These are phyloP conservation scores for Syndactyla subalaris DNA, from an alignment of 2,797 vertebrate species.

Conservation along the genomic window DNA sequence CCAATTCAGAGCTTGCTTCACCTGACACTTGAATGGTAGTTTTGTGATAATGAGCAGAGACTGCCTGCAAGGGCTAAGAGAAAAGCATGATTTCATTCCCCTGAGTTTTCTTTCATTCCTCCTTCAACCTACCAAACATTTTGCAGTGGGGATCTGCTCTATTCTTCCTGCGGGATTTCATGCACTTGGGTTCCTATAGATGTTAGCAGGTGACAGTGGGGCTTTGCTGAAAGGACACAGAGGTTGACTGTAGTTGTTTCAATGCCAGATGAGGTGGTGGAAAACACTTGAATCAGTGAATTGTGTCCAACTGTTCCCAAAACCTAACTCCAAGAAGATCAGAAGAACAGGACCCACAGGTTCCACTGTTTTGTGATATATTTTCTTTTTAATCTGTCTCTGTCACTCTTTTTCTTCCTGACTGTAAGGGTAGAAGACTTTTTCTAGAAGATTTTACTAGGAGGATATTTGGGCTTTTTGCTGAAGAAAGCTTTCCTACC, in stretches of 20 bases:
- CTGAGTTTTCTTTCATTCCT: not conserved
- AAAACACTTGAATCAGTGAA: not conserved
- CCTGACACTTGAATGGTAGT: not conserved
- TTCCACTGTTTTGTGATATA: not conserved
- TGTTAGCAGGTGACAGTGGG: not conserved
- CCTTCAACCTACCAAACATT: not conserved
- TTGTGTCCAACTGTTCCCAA: not conserved
- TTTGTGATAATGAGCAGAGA: not conserved
- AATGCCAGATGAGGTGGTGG: not conserved
- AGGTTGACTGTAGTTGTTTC: not conserved
- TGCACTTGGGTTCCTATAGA: not conserved
- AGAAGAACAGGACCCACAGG: not conserved
- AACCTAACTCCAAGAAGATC: not conserved
- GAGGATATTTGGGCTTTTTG: no score
- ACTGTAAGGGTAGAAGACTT: no score
- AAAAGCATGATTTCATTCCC: not conserved
- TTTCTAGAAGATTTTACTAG: no score
- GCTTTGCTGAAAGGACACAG: not conserved
- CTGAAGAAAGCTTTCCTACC: no score
- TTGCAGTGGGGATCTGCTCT: not conserved
- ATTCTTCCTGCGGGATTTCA: not conserved
- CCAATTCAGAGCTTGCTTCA: not conserved
- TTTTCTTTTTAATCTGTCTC: not conserved
- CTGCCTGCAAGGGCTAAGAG: not conserved
- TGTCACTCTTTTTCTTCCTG: not conserved